Percentiles rank a stretch among this genome's conserved stretches.
Evolutionary conservation across 2,113 vertebrate species (phyloP).

Genomic region (Scatophagus argus): DNA sequence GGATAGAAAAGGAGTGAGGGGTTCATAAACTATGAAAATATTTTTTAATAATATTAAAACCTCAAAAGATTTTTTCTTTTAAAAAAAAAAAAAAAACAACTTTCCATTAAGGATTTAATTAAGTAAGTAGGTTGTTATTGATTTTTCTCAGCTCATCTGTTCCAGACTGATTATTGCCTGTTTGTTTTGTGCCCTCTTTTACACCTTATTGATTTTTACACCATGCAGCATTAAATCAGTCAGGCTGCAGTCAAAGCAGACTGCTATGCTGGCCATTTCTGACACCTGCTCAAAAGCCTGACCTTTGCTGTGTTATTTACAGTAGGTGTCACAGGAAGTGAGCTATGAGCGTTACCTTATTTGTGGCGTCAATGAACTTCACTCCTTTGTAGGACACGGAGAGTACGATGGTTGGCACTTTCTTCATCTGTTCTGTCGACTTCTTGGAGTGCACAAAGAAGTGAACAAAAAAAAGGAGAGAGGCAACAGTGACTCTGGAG

Average conservation of each 20-base stretch:
- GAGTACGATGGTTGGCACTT: constrained; percentile 97
- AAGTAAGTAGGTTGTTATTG: constrained; percentile 14
- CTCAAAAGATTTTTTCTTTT: background rate
- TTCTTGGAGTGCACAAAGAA: constrained; percentile 86
- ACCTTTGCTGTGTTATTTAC: constrained; percentile 58
- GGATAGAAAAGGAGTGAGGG: background rate
- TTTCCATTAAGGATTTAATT: constrained; percentile 2
- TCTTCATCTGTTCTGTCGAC: constrained; percentile 99
- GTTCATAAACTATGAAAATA: background rate
- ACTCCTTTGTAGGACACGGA: constrained; percentile 99
- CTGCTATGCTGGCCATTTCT: background rate
- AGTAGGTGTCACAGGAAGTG: constrained; percentile 18
- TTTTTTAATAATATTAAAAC: background rate
- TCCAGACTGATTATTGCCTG: constrained; percentile 22
- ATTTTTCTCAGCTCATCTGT: constrained; percentile 16
- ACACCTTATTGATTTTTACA: constrained; percentile 37
- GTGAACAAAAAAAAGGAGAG: constrained; percentile 1
- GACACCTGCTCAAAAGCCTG: constrained; percentile 34
- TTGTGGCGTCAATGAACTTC: constrained; percentile 99
- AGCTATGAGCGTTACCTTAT: constrained; percentile 88
- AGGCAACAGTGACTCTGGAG: constrained; percentile 39
- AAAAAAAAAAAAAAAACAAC: too few relatives aligned
- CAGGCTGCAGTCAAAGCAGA: background rate
- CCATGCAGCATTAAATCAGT: constrained; percentile 5
- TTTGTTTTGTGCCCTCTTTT: constrained; percentile 21